Conservation (phyloP, 1,140 invertebrate species). For the Drosophila saltans region DNA sequence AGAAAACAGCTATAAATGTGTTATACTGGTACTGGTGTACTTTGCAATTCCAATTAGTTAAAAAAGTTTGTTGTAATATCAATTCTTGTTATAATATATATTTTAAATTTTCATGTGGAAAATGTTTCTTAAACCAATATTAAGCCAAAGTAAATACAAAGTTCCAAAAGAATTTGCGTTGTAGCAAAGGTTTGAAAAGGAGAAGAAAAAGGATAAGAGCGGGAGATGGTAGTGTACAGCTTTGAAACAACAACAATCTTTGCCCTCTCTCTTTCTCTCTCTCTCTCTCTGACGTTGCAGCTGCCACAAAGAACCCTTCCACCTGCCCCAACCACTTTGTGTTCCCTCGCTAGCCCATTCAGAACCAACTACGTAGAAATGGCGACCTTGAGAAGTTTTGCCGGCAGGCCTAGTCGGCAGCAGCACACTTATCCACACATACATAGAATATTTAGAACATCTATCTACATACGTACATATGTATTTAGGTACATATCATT, state of each 20-base stretch:
- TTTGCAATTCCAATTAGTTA: background rate
- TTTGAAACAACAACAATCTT: background rate
- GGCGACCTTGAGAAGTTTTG: background rate
- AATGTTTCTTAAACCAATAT: too few relatives aligned
- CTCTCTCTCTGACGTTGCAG: background rate
- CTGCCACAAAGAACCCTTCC: background rate
- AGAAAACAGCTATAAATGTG: background rate
- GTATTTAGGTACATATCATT: constrained; percentile 22
- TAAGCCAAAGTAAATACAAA: too few relatives aligned
- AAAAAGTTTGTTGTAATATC: too few relatives aligned
- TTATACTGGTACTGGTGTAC: background rate
- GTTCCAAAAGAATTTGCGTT: background rate
- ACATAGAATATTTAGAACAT: background rate
- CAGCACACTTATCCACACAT: background rate
- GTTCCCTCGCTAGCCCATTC: too few relatives aligned
- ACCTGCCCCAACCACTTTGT: background rate
- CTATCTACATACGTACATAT: background rate
- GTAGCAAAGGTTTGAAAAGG: background rate
- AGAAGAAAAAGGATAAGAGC: background rate
- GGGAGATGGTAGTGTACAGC: background rate
- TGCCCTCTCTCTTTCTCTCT: background rate
- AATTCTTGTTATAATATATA: too few relatives aligned
- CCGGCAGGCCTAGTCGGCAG: constrained; percentile 1
- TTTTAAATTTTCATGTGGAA: background rate
- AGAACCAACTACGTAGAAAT: background rate